Conservation (phyloP, 2,797 vertebrate species). For the Balearica regulorum region DNA sequence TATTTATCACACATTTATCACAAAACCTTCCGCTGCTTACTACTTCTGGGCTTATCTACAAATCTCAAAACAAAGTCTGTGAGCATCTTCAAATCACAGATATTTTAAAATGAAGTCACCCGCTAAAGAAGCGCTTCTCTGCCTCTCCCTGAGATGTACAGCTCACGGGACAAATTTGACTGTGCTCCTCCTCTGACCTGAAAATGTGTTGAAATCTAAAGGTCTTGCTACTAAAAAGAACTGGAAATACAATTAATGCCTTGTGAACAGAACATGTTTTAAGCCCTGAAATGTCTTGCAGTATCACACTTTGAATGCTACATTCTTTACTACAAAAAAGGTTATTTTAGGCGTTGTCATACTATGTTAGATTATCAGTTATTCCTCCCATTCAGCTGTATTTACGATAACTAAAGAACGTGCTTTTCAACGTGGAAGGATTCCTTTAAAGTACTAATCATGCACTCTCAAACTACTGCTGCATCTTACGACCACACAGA, state of each 20-base stretch:
- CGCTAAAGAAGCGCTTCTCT: neutral
- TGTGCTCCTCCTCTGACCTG: neutral
- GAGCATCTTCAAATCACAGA: neutral
- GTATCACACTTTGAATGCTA: neutral
- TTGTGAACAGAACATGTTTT: neutral
- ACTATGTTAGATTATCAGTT: neutral
- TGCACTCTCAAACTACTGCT: neutral
- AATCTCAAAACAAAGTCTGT: neutral
- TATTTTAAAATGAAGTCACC: neutral
- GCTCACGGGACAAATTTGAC: neutral
- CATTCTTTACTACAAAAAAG: neutral
- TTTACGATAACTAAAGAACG: neutral
- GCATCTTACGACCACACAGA: neutral
- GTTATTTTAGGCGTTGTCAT: neutral
- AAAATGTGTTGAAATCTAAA: neutral
- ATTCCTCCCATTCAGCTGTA: neutral
- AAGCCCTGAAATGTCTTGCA: neutral
- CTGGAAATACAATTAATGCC: neutral
- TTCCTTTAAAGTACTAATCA: neutral
- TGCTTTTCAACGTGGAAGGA: neutral
- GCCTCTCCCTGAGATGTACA: neutral
- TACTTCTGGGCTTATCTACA: neutral
- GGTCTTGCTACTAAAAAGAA: neutral
- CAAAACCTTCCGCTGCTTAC: neutral
- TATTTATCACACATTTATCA: neutral